phyloP scores from a whole-genome alignment of 2,797 vertebrate genomes.

The Tokudaia muenninki region DNA sequence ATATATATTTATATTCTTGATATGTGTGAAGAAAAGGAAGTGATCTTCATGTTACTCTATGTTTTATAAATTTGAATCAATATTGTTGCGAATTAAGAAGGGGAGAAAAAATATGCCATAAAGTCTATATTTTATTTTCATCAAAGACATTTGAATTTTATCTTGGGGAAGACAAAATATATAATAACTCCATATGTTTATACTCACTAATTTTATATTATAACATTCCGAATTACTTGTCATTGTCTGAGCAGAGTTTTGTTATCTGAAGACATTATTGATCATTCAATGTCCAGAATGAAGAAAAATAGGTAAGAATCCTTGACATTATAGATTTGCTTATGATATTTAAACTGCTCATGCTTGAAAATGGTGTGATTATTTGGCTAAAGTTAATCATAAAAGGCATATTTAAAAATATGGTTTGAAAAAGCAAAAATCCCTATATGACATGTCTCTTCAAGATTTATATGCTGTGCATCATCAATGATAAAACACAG shows the following conservation, averaged over 20 bases:
- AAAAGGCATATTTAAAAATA: neutral
- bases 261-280: conserved; percentile 47
- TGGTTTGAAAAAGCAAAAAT: neutral
- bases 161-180: conserved; percentile 57
- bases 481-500: conserved; percentile 41
- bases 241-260: conserved; percentile 65
- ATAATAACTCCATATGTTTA: conserved; percentile 58
- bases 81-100: neutral
- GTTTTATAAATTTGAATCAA: neutral
- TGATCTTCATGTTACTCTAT: neutral
- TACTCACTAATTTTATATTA: neutral
- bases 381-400: conserved; percentile 34
- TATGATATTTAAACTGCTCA: conserved; percentile 19
- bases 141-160: conserved; percentile 11
- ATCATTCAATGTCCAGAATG: conserved; percentile 52
- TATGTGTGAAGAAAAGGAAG: neutral
- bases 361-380: conserved; percentile 8
- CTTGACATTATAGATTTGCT: conserved; percentile 15
- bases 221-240: conserved; percentile 48
- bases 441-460: conserved; percentile 16
- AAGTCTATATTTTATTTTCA: neutral
- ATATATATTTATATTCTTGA: neutral
- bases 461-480: conserved; percentile 35
- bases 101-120: conserved; percentile 7
- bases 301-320: conserved; percentile 67